Evolutionary conservation across 2,113 vertebrate genomes (phyloP).

Genomic region (Neofelis nebulosa): DNA sequence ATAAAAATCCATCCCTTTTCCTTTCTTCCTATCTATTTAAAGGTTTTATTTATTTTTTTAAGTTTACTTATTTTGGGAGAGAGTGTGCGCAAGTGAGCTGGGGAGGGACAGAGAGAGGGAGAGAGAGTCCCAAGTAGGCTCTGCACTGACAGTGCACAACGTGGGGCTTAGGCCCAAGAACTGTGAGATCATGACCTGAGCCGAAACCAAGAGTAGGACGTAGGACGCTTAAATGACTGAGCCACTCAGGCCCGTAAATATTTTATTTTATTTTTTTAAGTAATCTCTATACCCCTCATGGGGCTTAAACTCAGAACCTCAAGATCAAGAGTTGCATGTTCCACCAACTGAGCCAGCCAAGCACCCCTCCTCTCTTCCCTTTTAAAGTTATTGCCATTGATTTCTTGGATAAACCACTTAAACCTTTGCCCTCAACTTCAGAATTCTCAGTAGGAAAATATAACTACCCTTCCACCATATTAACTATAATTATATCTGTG

Average conservation of each 20-base stretch:
- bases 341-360: background rate
- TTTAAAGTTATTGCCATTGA: slow-evolving; percentile 30
- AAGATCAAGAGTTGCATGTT: background rate
- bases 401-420: slow-evolving; percentile 12
- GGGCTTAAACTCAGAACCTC: background rate
- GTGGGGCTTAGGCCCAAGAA: too few relatives aligned
- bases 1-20: background rate
- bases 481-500: slow-evolving; percentile 17
- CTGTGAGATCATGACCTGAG: too few relatives aligned
- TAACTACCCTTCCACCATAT: slow-evolving; percentile 4
- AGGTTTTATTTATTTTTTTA: background rate
- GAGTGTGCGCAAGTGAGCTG: too few relatives aligned
- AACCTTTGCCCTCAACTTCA: background rate
- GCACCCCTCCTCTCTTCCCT: background rate
- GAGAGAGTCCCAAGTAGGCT: too few relatives aligned
- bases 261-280: background rate
- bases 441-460: slow-evolving; percentile 51
- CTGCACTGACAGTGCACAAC: too few relatives aligned
- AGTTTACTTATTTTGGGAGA: background rate
- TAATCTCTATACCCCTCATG: background rate
- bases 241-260: too few relatives aligned
- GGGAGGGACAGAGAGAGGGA: too few relatives aligned
- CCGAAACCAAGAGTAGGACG: too few relatives aligned
- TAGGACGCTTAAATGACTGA: too few relatives aligned
- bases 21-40: background rate